Evolutionary conservation across 1,140 invertebrate genomes (phyloP), one percentile per base, ranked within the genome.

Genomic region (Bombus fervidus): DNA sequence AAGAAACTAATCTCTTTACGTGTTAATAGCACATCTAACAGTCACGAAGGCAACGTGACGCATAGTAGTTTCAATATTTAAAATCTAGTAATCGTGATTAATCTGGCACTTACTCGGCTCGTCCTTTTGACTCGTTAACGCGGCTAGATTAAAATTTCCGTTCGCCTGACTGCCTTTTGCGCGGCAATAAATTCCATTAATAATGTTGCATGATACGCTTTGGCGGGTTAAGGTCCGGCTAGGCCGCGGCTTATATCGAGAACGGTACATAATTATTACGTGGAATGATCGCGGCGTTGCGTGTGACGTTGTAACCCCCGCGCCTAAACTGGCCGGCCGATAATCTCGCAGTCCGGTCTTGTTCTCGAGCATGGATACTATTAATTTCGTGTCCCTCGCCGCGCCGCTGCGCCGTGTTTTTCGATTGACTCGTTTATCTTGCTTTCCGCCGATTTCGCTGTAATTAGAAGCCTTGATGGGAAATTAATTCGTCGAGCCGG

Each of bases 271-370:
- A 80, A 84, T 84, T 80, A 84, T 59, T 76, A 72, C 37, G 75
- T 71, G 39, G 66, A 79, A 84, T 62, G 82, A 72, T 84, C 76
- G 76, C 37, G 43, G 59, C 34, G 72, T 85, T 59, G 78, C 78
- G 84, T 85, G 79, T 81, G 69, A 85, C 78, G 69, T 73, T 39
- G 59, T 31, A 75, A 41, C 75, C 75, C 91, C 92, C 91, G 93
- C 93, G 93, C 90, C 92, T 90, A 93, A 94, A 94, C 92, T 92
- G 92, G 92, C 92, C 89, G 85, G 91, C 74, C 92, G 91, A 92
- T 94, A 93, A 93, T 93, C 91, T 92, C 91, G 85, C 18, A 53
- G 47, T 53, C 47, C 76, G 81, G 86, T 88, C 86, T 72, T 87
- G 85, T 87, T 88, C 87, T 77, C 85, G 85, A 82, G 91, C 91